These are phyloP conservation scores for Creontiades dilutus DNA, from an alignment of 2,888 invertebrate genomes.

Conservation along the genomic window DNA sequence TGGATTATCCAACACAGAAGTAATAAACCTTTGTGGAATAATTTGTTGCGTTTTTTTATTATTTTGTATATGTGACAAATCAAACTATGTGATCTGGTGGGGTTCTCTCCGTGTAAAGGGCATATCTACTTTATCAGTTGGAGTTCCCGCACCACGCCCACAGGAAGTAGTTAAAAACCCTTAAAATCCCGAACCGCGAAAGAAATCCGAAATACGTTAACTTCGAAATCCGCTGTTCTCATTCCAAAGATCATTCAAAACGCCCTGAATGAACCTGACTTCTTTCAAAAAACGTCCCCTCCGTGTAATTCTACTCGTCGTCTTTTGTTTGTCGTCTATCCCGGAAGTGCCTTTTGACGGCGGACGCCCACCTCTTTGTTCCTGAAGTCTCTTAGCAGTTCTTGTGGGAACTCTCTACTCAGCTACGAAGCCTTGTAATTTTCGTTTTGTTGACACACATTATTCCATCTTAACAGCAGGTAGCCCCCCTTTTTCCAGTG, in stretches of 20 bases:
- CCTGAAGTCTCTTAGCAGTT: neutral
- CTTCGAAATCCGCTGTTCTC: neutral
- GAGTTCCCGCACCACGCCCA: neutral
- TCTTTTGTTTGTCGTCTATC: neutral
- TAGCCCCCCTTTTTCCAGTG: slow-evolving; percentile 20
- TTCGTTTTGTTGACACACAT: slow-evolving; percentile 62
- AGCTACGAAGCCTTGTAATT: slow-evolving; percentile 30
- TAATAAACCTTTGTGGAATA: too few species aligned
- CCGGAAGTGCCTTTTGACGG: slow-evolving; percentile 36
- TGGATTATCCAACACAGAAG: too few species aligned
- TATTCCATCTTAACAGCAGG: slow-evolving; percentile 50
- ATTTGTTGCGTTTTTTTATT: too few species aligned
- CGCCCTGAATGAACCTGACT: neutral
- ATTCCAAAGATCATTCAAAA: neutral
- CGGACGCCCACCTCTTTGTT: slow-evolving; percentile 13
- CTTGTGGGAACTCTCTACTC: slow-evolving; percentile 28
- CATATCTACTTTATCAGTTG: neutral
- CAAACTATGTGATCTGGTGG: too few species aligned
- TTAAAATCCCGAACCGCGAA: neutral
- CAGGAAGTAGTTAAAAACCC: neutral
- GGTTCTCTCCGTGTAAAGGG: neutral
- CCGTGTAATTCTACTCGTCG: neutral
- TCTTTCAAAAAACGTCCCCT: neutral
- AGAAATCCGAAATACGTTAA: slow-evolving; percentile 8
- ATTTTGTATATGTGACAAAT: too few species aligned